phyloP scores from a whole-genome alignment of 2,888 invertebrate genomes.

The Diadromus collaris region DNA sequence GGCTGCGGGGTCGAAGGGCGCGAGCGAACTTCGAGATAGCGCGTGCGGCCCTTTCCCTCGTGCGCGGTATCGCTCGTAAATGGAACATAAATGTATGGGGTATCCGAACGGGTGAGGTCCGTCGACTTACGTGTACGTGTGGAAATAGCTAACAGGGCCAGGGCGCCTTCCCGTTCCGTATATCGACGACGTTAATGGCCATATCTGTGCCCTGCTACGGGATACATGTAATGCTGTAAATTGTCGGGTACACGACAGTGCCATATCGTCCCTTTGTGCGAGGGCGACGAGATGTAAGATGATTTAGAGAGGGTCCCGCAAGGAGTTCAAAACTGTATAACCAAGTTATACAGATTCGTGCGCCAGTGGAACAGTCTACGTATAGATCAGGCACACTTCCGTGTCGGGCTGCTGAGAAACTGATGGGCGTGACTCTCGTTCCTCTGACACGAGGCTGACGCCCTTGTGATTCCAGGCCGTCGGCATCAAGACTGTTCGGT shows the following conservation, averaged over 20 bases:
- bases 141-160: background rate
- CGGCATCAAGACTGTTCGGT: slow-evolving; percentile 4
- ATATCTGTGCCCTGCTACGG: background rate
- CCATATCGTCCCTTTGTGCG: slow-evolving; percentile 3
- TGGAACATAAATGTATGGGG: background rate
- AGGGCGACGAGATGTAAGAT: slow-evolving; percentile 11
- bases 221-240: slow-evolving; percentile 7
- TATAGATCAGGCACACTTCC: background rate
- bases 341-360: slow-evolving; percentile 13
- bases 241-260: slow-evolving; percentile 7
- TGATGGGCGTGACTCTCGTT: too few species aligned
- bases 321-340: slow-evolving; percentile 16
- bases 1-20: background rate
- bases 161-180: background rate
- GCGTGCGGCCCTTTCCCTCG: background rate
- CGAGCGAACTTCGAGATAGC: background rate
- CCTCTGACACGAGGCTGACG: too few species aligned
- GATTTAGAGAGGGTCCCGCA: slow-evolving; percentile 5
- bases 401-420: too few species aligned
- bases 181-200: slow-evolving; percentile 11
- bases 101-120: background rate
- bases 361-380: background rate
- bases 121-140: background rate
- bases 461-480: too few species aligned
- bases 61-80: background rate